phyloP scores from a whole-genome alignment of 2,113 vertebrate species.

The Ploceus nigricollis region DNA sequence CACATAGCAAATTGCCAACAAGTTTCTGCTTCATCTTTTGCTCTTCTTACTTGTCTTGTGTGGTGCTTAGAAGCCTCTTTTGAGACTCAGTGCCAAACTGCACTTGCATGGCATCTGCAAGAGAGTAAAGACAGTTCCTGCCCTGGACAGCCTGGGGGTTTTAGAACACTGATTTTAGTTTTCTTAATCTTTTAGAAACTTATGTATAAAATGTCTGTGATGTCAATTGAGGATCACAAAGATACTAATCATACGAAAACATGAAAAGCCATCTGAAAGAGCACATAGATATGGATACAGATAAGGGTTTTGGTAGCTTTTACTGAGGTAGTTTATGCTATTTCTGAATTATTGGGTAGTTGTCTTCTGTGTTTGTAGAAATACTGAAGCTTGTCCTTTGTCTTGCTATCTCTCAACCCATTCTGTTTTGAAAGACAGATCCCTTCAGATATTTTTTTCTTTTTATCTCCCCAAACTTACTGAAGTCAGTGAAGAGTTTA shows the following conservation, averaged over 20 bases:
- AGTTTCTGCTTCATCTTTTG: neutral
- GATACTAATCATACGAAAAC: neutral
- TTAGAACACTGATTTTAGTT: neutral
- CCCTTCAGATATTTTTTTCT: neutral
- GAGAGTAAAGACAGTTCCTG: neutral
- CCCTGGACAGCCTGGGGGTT: neutral
- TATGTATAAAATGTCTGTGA: rapidly evolving
- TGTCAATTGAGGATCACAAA: neutral
- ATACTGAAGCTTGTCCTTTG: neutral
- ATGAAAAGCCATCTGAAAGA: neutral
- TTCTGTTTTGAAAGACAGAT: neutral
- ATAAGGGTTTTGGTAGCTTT: neutral
- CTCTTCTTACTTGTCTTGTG: neutral
- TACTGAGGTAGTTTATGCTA: neutral
- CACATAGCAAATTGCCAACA: neutral
- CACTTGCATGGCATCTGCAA: neutral
- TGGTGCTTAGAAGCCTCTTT: neutral
- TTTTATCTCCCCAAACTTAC: neutral
- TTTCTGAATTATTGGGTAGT: neutral
- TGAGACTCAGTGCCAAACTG: neutral
- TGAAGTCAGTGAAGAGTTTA: neutral
- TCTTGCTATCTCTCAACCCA: neutral
- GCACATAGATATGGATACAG: rapidly evolving
- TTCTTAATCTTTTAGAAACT: neutral
- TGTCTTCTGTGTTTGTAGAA: neutral